Percentiles rank a stretch among this genome's conserved stretches.
These are phyloP conservation scores for Oxygymnocypris stewartii DNA, from an alignment of 2,113 vertebrate genomes.

Conservation along the genomic window DNA sequence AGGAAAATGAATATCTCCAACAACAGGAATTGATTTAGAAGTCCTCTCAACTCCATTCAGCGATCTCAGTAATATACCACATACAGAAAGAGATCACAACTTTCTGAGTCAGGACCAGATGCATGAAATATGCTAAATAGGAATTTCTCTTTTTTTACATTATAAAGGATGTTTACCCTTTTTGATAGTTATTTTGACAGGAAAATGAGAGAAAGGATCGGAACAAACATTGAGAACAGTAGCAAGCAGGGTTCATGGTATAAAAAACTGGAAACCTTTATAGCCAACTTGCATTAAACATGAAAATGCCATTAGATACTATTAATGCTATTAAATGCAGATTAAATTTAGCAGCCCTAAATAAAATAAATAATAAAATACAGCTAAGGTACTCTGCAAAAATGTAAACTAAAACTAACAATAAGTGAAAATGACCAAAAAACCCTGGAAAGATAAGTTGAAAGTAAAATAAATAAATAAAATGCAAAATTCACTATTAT, in stretches of 20 bases:
- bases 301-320: not conserved
- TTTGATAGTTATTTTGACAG: not conserved
- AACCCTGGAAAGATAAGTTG: not conserved
- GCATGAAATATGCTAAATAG: not conserved
- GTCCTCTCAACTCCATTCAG: conserved; percentile 58
- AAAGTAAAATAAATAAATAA: not conserved
- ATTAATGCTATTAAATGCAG: not conserved
- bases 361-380: not conserved
- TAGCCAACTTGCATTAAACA: not conserved
- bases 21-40: conserved; percentile 69
- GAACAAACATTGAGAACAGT: not conserved
- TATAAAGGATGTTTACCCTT: not conserved
- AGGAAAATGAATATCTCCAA: conserved; percentile 64
- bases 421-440: no score
- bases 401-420: not conserved
- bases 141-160: not conserved
- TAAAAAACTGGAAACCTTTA: not conserved
- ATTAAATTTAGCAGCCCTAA: not conserved
- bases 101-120: conserved; percentile 9
- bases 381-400: not conserved
- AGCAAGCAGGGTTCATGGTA: not conserved
- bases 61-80: conserved; percentile 25
- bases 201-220: not conserved
- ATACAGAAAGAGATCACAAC: not conserved
- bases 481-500: not conserved